These are phyloP conservation scores for Empidonax alnorum DNA, from an alignment of 2,113 vertebrate species.

Conservation along the genomic window DNA sequence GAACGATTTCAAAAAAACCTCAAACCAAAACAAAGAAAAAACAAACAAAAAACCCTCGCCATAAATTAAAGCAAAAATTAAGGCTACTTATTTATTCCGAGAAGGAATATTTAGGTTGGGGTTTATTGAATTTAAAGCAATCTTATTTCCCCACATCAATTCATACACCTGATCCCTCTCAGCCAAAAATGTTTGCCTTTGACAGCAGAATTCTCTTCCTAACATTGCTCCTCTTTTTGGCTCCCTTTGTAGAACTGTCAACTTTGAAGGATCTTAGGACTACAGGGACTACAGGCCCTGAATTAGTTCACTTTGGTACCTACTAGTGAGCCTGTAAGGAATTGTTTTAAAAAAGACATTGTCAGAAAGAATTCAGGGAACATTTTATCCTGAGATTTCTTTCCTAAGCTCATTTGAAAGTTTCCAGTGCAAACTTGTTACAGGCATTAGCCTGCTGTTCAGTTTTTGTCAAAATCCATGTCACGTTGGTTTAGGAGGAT, in stretches of 20 bases:
- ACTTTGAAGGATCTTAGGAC: not conserved
- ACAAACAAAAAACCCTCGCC: not conserved
- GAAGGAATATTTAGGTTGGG: not conserved
- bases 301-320: not conserved
- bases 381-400: not conserved
- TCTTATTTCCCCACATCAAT: not conserved
- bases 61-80: not conserved
- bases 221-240: not conserved
- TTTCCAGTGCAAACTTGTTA: not conserved
- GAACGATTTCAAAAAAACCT: not conserved
- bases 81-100: not conserved
- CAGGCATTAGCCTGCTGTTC: not conserved
- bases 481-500: not conserved
- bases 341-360: not conserved
- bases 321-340: not conserved
- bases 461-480: not conserved
- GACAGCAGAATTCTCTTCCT: not conserved
- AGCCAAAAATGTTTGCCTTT: not conserved
- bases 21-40: not conserved
- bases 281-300: no score
- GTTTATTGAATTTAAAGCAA: not conserved
- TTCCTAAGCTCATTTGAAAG: not conserved
- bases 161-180: not conserved
- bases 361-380: not conserved
- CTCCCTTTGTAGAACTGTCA: not conserved